Evolutionary conservation across 2,888 invertebrate species (phyloP).

Genomic region (Achlya flavicornis): DNA sequence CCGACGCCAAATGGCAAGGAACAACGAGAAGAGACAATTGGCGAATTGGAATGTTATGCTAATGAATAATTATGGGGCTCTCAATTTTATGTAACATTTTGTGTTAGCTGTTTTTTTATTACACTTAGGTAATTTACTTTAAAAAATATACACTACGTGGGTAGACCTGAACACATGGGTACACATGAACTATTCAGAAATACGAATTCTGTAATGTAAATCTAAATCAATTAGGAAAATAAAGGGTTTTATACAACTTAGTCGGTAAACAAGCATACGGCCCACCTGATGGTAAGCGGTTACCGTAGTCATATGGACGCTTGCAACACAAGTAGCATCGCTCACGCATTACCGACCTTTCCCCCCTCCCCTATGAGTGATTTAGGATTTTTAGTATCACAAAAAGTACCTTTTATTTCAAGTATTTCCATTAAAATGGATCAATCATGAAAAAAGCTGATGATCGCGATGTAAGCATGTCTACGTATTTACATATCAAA

Average conservation of each 20-base stretch:
- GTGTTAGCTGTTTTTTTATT: not conserved
- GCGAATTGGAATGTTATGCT: not conserved
- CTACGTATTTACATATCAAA: conserved; percentile 1
- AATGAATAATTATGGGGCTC: not conserved
- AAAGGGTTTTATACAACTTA: too few species aligned
- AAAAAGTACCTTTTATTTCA: too few species aligned
- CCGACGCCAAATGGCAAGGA: not conserved
- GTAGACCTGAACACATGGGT: not conserved
- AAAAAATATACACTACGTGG: not conserved
- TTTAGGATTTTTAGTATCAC: too few species aligned
- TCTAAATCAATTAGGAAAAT: not conserved
- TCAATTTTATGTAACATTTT: not conserved
- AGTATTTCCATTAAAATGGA: not conserved
- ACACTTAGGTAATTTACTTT: not conserved
- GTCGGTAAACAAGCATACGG: too few species aligned
- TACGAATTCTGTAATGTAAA: not conserved
- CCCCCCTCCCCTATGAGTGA: too few species aligned
- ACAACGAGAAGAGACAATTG: not conserved
- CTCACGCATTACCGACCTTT: too few species aligned
- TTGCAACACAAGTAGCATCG: too few species aligned
- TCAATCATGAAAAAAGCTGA: not conserved
- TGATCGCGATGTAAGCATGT: not conserved
- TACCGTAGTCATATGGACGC: too few species aligned
- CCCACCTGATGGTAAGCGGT: too few species aligned
- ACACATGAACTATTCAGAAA: not conserved